These are phyloP conservation scores for Myopa testacea DNA, from an alignment of 2,888 invertebrate species.

Conservation along the genomic window DNA sequence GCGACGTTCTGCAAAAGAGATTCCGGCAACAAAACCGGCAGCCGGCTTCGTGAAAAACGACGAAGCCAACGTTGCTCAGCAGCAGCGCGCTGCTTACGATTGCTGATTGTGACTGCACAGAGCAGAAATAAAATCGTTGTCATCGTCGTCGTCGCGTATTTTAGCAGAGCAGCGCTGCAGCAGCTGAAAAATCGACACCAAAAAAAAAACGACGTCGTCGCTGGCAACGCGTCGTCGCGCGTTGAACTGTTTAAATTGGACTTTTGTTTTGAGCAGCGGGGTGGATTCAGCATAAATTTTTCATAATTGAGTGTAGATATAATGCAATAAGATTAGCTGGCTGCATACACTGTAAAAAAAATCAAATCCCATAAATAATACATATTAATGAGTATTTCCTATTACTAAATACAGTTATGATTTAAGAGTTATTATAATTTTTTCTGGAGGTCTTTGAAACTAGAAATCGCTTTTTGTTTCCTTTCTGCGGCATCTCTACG, in stretches of 20 bases:
- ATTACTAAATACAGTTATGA: background rate
- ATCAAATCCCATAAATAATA: background rate
- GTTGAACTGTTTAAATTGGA: slow-evolving; percentile 11
- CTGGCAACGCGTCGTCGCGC: slow-evolving; percentile 14
- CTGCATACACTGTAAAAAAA: too few species aligned
- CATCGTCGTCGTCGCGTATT: background rate
- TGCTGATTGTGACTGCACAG: too few species aligned
- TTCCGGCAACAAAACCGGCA: slow-evolving; percentile 9
- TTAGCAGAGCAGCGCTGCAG: background rate
- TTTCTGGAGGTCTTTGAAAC: too few species aligned
- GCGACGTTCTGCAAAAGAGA: background rate
- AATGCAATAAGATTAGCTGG: background rate
- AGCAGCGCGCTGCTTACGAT: too few species aligned
- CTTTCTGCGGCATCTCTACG: background rate
- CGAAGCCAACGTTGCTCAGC: background rate
- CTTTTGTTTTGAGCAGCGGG: background rate
- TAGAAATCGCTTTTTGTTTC: background rate
- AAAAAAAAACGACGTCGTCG: background rate
- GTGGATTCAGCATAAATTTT: background rate
- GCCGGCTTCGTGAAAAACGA: background rate
- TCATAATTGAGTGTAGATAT: slow-evolving; percentile 19
- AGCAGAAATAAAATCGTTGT: background rate
- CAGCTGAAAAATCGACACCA: background rate
- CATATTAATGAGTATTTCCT: background rate
- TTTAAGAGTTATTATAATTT: background rate